Conservation (phyloP, 2,797 vertebrate genomes). For the Periophthalmus magnuspinnatus region DNA sequence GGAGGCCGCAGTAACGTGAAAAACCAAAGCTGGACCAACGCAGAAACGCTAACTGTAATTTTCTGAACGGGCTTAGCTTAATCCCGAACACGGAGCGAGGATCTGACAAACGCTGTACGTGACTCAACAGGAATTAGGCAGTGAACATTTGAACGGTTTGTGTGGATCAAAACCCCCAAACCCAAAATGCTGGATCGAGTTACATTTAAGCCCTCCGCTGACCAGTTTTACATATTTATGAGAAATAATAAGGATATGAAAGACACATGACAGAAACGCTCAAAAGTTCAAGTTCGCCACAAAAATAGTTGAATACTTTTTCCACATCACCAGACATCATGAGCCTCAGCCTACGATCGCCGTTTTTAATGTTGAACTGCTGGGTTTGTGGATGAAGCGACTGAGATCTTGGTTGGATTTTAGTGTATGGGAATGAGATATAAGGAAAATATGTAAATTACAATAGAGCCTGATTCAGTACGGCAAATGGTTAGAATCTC, state of each 20-base stretch:
- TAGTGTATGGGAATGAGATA: neutral
- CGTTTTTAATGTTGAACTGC: neutral
- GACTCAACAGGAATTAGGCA: conserved; percentile 63
- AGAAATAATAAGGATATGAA: neutral
- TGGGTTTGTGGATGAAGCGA: neutral
- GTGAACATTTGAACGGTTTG: conserved; percentile 52
- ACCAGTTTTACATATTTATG: conserved; percentile 9
- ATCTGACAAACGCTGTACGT: conserved; percentile 57
- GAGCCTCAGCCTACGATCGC: neutral
- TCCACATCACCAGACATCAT: no score
- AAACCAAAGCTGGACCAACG: conserved; percentile 46
- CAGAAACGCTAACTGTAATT: conserved; percentile 57
- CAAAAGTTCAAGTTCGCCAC: conserved; percentile 5
- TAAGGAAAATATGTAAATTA: neutral
- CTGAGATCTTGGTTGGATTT: neutral
- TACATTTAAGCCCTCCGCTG: conserved; percentile 1
- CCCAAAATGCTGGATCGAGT: conserved; percentile 22
- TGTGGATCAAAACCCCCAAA: conserved; percentile 23
- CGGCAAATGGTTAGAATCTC: neutral
- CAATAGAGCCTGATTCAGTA: neutral
- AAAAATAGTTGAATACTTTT: no score
- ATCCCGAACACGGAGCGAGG: conserved; percentile 58
- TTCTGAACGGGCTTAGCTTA: conserved; percentile 69
- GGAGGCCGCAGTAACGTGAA: conserved; percentile 52
- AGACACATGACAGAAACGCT: neutral